These are phyloP conservation scores for Rhadina sibilatrix DNA, from an alignment of 2,113 vertebrate species.

Conservation along the genomic window DNA sequence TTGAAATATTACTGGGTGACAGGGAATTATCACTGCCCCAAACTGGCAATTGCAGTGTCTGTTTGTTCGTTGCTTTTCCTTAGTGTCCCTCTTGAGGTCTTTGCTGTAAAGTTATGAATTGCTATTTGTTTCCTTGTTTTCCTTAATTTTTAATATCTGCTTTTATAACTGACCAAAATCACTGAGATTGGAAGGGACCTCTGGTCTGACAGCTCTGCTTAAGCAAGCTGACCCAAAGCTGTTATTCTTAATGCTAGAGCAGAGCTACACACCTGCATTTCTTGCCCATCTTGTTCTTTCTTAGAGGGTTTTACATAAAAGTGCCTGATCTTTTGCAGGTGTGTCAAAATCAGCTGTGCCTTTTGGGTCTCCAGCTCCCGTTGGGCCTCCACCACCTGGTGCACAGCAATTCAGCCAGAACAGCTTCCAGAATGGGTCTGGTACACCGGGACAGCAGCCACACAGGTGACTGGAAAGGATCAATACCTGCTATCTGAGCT, in stretches of 20 bases:
- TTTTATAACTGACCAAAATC: neutral
- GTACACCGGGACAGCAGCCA: slow-evolving; percentile 58
- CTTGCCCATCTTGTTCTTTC: neutral
- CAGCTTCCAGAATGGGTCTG: slow-evolving; percentile 75
- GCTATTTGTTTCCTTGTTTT: neutral
- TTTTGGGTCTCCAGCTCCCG: slow-evolving; percentile 67
- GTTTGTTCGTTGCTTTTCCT: neutral
- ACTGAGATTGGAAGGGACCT: neutral
- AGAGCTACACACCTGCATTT: neutral
- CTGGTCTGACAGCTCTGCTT: neutral
- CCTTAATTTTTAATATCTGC: neutral
- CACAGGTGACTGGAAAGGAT: slow-evolving; percentile 74
- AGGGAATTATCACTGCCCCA: neutral
- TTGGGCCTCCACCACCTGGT: slow-evolving; percentile 61
- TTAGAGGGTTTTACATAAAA: neutral
- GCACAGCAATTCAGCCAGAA: slow-evolving; percentile 70
- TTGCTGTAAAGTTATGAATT: neutral
- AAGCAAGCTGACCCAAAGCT: neutral
- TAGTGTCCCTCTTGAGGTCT: neutral
- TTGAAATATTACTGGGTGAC: neutral
- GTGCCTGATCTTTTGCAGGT: slow-evolving; percentile 67
- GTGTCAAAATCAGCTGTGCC: slow-evolving; percentile 76
- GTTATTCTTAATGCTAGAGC: neutral
- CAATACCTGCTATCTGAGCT: neutral
- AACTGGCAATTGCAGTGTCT: neutral